Percentiles rank a stretch among this genome's conserved stretches.
Evolutionary conservation across 2,888 invertebrate genomes (phyloP).

Genomic region (Sinohyriopsis cumingii): DNA sequence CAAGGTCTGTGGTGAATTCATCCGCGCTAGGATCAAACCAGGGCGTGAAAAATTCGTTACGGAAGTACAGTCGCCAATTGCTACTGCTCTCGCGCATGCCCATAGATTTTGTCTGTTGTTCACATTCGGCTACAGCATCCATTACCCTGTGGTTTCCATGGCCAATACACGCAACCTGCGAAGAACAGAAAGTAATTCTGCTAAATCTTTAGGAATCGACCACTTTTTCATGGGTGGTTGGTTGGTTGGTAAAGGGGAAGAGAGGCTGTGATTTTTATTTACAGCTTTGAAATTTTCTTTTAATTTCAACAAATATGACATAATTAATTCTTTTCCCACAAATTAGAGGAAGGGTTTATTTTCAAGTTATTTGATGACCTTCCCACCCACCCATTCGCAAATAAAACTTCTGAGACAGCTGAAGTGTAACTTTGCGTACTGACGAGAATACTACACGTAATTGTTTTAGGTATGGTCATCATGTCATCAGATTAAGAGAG

Average conservation of each 20-base stretch:
- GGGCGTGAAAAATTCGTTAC: conserved; percentile 61
- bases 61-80: conserved; percentile 61
- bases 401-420: no score
- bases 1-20: conserved; percentile 48
- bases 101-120: conserved; percentile 56
- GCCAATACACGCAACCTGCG: conserved; percentile 63
- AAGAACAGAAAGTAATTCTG: neutral
- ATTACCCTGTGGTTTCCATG: conserved; percentile 59
- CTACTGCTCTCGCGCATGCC: conserved; percentile 61
- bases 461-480: no score
- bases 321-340: no score
- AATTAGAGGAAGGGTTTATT: no score
- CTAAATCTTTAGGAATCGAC: neutral
- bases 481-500: no score
- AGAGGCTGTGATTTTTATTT: neutral
- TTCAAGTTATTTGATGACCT: no score
- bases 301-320: neutral
- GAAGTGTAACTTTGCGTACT: no score
- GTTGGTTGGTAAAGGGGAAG: neutral
- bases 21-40: conserved; percentile 52
- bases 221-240: neutral
- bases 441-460: no score
- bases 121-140: conserved; percentile 64
- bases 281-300: no score
- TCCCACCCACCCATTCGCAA: no score